phyloP scores from a whole-genome alignment of 1,140 invertebrate genomes.

The Drosophila takahashii region DNA sequence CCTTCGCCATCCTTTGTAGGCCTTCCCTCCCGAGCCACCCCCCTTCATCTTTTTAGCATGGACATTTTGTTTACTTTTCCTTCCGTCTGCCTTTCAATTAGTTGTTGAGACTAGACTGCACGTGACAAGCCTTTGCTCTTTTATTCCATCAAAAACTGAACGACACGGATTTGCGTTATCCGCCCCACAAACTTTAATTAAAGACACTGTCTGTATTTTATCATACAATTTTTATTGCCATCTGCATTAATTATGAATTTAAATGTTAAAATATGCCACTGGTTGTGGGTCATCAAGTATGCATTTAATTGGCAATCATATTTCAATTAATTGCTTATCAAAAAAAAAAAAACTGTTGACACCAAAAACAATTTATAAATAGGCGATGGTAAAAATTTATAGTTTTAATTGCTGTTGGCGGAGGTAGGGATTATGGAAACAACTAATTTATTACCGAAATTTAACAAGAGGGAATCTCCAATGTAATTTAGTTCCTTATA shows the following conservation, averaged over 20 bases:
- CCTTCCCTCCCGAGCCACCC: constrained; percentile 9
- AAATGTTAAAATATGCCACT: constrained; percentile 64
- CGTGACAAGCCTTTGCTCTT: constrained; percentile 51
- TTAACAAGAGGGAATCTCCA: neutral
- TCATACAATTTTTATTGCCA: constrained; percentile 24
- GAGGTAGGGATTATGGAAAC: neutral
- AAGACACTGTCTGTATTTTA: constrained; percentile 31
- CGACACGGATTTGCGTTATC: constrained; percentile 30
- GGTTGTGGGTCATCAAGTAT: constrained; percentile 48
- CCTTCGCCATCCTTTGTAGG: constrained; percentile 53
- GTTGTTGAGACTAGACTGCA: constrained; percentile 72
- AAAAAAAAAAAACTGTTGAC: constrained; percentile 28
- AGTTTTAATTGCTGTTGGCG: constrained; percentile 59
- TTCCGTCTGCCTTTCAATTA: constrained; percentile 74
- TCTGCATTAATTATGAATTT: constrained; percentile 58
- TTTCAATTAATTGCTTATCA: constrained; percentile 76
- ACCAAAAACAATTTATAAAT: constrained; percentile 38
- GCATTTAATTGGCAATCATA: constrained; percentile 79
- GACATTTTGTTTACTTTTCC: constrained; percentile 64
- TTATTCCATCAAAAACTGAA: constrained; percentile 38
- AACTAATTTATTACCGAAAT: neutral
- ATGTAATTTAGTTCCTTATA: no score
- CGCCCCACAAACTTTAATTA: constrained; percentile 52
- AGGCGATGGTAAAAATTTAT: constrained; percentile 53
- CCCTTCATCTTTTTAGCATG: constrained; percentile 53